phyloP scores from a whole-genome alignment of 2,113 vertebrate species.

The Meles meles region DNA sequence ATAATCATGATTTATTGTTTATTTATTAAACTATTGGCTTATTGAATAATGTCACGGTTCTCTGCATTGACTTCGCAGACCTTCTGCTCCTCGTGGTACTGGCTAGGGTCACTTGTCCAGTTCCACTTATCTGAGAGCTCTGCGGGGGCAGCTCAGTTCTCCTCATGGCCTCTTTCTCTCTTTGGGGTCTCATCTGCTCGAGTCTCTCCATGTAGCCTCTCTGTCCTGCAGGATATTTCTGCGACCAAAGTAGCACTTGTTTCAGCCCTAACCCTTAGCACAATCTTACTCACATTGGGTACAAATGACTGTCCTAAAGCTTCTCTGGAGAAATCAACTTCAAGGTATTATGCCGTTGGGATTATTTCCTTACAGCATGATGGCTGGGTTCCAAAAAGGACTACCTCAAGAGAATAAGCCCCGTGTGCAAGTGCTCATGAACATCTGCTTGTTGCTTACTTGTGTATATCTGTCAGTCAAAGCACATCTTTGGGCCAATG shows the following conservation, averaged over 20 bases:
- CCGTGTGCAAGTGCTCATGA: not conserved
- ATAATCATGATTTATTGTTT: not conserved
- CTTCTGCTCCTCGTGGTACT: not conserved
- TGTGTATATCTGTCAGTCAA: not conserved
- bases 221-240: not conserved
- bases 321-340: not conserved
- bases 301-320: not conserved
- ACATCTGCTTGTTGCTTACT: not conserved
- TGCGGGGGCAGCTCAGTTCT: not conserved
- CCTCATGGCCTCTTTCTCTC: not conserved
- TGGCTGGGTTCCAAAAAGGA: not conserved
- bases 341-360: not conserved
- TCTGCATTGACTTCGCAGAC: not conserved
- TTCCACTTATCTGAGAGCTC: not conserved
- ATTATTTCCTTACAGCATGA: not conserved
- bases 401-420: not conserved
- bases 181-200: not conserved
- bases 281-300: not conserved
- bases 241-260: not conserved
- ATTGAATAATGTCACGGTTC: not conserved
- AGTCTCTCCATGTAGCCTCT: not conserved
- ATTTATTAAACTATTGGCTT: not conserved
- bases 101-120: fast-evolving
- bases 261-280: not conserved
- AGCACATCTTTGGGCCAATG: not conserved